Evolutionary conservation across 1,140 invertebrate species (phyloP), one percentile per base, ranked within the genome.

Genomic region (Drosophila mauritiana): DNA sequence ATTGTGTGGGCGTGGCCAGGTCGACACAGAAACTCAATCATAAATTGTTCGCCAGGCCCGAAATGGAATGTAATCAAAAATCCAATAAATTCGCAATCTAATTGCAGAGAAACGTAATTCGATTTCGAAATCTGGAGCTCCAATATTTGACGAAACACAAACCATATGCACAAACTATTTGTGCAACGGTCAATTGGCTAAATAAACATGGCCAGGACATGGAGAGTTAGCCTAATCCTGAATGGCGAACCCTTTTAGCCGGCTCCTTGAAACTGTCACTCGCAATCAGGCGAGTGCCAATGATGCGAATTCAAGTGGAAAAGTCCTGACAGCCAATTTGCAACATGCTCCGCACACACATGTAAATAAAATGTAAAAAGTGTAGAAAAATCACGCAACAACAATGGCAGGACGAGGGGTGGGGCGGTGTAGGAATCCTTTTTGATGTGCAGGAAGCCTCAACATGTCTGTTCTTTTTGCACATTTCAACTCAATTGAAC

Each of bases 271-370:
- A 86, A 65, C 81, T 85, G 81, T 85, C 81, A 85, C n/a, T 81
- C 73, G 81, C 81, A 85, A 85, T 85, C 81, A 85, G 46, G 57
- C 59, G 76, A 76, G 80, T 72, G 82, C 74, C 82, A 74, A 85
- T 85, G 81, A 69, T 80, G 78, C 52, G 82, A 81, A 85, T 81
- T 85, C 68, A 78, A 85, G 81, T 85, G 81, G 77, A 85, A 85
- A 72, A 80, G 67, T 85, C 59, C 76, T 84, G 65, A 46, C 80
- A 84, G 80, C 80, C 80, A 84, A 84, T 84, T 84, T 84, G 80
- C 80, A 64, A 80, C 73, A 80, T 49, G 64, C 64, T 61, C 58
- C 54, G 54, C 57, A 22, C 69, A 42, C 64, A 70, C 51, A 70
- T 72, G 65, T 70, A 72, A 70, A 72, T 72, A 70, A 68, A 70